These are phyloP conservation scores for Syrmaticus mikado DNA, from an alignment of 2,113 vertebrate species.

Conservation along the genomic window DNA sequence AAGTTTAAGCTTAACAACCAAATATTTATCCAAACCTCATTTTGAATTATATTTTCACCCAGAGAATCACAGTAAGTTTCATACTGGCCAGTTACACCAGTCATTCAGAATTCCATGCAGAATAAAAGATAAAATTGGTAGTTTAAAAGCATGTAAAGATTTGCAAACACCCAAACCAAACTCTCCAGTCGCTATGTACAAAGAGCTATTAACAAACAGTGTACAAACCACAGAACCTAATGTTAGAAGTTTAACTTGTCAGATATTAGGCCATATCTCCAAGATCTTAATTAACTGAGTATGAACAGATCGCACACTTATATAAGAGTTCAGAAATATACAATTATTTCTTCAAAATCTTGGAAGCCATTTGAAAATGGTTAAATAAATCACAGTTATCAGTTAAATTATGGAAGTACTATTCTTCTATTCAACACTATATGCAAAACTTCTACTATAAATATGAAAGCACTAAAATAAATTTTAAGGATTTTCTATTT, in stretches of 20 bases:
- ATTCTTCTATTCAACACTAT: neutral
- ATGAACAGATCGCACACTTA: conserved; percentile 6
- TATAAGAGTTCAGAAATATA: conserved; percentile 3
- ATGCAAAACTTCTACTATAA: neutral
- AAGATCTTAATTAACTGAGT: conserved; percentile 36
- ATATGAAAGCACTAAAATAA: neutral
- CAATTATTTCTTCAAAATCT: neutral
- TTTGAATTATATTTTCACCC: neutral
- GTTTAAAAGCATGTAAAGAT: neutral
- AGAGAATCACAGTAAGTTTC: neutral
- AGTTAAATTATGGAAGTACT: neutral
- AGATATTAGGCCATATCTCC: conserved; percentile 6
- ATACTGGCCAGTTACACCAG: neutral
- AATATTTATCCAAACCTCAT: neutral
- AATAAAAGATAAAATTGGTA: conserved; percentile 14
- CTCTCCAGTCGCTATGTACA: neutral
- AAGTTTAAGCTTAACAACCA: neutral
- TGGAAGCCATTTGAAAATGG: conserved; percentile 5
- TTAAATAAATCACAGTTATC: conserved; percentile 45
- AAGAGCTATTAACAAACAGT: neutral
- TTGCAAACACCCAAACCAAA: neutral
- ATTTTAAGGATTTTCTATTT: neutral
- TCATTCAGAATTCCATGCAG: neutral
- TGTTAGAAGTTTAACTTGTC: conserved; percentile 21
- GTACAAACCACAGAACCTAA: neutral